phyloP scores from a whole-genome alignment of 2,113 vertebrate species.

The Notothenia rossii region DNA sequence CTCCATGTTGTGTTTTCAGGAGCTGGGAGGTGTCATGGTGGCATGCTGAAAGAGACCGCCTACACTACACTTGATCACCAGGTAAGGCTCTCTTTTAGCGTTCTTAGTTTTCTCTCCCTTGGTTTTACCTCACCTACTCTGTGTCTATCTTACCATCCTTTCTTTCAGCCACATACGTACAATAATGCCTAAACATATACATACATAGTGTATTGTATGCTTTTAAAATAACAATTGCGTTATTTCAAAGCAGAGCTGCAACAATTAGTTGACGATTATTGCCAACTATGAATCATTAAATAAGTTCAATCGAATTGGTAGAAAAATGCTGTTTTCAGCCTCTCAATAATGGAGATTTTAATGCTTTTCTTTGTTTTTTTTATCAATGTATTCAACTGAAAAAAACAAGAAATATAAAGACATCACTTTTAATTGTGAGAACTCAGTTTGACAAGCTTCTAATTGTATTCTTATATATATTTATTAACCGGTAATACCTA shows the following conservation, averaged over 20 bases:
- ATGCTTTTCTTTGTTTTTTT: too few relatives aligned
- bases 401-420: too few relatives aligned
- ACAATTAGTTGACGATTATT: too few relatives aligned
- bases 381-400: too few relatives aligned
- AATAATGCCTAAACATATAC: neutral
- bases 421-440: too few relatives aligned
- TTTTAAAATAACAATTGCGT: neutral
- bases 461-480: neutral
- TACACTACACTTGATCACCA: conserved; percentile 36
- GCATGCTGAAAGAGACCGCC: conserved; percentile 49
- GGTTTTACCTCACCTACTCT: neutral
- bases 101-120: neutral
- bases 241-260: neutral
- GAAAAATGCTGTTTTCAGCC: too few relatives aligned
- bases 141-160: neutral
- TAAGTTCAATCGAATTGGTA: too few relatives aligned
- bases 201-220: neutral
- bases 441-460: neutral
- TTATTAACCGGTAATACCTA: neutral
- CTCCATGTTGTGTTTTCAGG: conserved; percentile 61
- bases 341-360: too few relatives aligned
- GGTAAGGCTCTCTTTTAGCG: conserved; percentile 50
- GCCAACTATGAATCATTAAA: too few relatives aligned
- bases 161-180: neutral
- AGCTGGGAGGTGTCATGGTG: conserved; percentile 65